A percentile compares a stretch with the other conserved stretches of the same genome.
Conservation (phyloP, 2,888 invertebrate genomes). For the Scaptomyza polygonia region DNA sequence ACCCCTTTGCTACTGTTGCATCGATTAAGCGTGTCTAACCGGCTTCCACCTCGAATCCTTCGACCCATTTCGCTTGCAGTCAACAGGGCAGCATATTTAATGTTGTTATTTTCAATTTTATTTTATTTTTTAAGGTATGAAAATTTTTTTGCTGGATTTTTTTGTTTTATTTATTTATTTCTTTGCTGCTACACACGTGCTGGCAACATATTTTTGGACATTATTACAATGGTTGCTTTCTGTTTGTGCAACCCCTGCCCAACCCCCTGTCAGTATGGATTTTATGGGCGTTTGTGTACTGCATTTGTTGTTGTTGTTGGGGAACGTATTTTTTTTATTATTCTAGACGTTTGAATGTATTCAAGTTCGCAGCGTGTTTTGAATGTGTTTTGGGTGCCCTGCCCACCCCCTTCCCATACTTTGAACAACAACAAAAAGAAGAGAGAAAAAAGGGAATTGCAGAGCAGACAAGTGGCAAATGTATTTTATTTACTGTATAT, state of each 20-base stretch:
- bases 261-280: conserved; percentile 56
- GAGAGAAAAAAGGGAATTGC: not conserved
- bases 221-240: conserved; percentile 73
- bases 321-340: conserved; percentile 23
- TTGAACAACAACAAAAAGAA: conserved; percentile 21
- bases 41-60: conserved; percentile 4
- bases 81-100: conserved; percentile 53
- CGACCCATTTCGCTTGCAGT: conserved; percentile 44
- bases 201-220: conserved; percentile 78
- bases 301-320: not conserved
- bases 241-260: conserved; percentile 21
- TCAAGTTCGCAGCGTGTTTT: conserved; percentile 73
- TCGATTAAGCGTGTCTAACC: conserved; percentile 72
- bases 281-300: conserved; percentile 43
- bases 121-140: conserved; percentile 25
- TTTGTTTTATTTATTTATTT: conserved; percentile 32
- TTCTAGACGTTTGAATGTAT: conserved; percentile 70
- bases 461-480: conserved; percentile 58
- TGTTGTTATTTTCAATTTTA: conserved; percentile 11
- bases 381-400: conserved; percentile 60
- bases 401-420: conserved; percentile 1
- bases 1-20: conserved; percentile 44
- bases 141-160: conserved; percentile 23
- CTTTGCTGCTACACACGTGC: conserved; percentile 70
- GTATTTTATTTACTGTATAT: conserved; percentile 72